phyloP scores from a whole-genome alignment of 2,888 invertebrate species.

The Petrolisthes cinctipes region DNA sequence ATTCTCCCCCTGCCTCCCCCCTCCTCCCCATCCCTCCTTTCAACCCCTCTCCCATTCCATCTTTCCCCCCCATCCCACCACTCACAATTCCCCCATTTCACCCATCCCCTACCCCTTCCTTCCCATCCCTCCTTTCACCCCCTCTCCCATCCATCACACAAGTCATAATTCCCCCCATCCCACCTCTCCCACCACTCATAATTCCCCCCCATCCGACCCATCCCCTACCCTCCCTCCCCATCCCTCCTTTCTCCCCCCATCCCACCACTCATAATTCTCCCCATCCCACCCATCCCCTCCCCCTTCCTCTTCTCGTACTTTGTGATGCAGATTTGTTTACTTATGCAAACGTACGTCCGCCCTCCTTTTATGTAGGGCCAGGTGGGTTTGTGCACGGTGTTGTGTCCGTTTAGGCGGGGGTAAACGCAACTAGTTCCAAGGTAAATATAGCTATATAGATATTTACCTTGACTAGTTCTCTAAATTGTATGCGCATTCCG shows the following conservation, averaged over 20 bases:
- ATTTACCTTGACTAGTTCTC: background rate
- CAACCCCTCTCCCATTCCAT: too few relatives aligned
- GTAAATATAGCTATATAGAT: background rate
- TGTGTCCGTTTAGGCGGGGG: background rate
- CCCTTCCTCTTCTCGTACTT: background rate
- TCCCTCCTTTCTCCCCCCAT: background rate
- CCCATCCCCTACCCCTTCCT: background rate
- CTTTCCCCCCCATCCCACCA: too few relatives aligned
- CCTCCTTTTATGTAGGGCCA: background rate
- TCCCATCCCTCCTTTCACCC: background rate
- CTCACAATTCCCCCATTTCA: background rate
- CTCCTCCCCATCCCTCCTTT: background rate
- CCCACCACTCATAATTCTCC: background rate
- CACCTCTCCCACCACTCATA: too few relatives aligned
- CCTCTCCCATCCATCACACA: too few relatives aligned
- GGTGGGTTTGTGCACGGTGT: background rate
- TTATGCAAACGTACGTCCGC: background rate
- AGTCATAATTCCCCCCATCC: too few relatives aligned
- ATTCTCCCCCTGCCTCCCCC: too few relatives aligned
- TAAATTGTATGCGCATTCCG: background rate
- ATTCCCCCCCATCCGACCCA: too few relatives aligned
- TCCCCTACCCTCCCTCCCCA: background rate
- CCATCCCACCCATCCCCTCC: background rate
- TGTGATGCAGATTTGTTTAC: slow-evolving; percentile 12
- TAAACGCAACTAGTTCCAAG: background rate